Evolutionary conservation across 2,797 vertebrate species (phyloP).

Genomic region (Octomys mimax): DNA sequence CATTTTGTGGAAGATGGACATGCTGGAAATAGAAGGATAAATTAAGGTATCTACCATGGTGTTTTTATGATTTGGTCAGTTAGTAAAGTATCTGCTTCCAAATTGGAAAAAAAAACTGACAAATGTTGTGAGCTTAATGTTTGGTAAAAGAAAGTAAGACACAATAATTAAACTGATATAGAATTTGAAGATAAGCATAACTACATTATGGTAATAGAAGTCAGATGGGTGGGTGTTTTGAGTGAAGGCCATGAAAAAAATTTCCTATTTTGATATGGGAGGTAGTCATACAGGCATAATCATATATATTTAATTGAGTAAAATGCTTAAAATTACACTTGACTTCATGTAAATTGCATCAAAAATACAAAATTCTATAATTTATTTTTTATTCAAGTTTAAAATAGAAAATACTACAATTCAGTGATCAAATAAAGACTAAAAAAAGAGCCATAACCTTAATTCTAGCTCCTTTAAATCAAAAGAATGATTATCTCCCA

Average conservation of each 20-base stretch:
- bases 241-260: background rate
- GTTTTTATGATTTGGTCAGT: no score
- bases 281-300: background rate
- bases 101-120: background rate
- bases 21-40: no score
- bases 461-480: background rate
- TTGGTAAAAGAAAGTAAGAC: slow-evolving; percentile 31
- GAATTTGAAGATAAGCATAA: slow-evolving; percentile 29
- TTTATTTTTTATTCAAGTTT: slow-evolving; percentile 27
- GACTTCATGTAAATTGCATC: background rate
- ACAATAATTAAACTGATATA: background rate
- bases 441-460: background rate
- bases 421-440: background rate
- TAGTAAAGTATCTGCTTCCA: no score
- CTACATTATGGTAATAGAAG: background rate
- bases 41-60: no score
- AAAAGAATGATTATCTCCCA: background rate
- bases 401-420: background rate
- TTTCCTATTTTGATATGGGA: slow-evolving; percentile 15
- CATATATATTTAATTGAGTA: background rate
- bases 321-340: background rate
- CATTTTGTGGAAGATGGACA: no score
- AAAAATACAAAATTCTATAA: background rate
- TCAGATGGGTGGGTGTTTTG: background rate
- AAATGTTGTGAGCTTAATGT: background rate